Evolutionary conservation across 2,113 vertebrate genomes (phyloP).

Genomic region (Arenaria interpres): DNA sequence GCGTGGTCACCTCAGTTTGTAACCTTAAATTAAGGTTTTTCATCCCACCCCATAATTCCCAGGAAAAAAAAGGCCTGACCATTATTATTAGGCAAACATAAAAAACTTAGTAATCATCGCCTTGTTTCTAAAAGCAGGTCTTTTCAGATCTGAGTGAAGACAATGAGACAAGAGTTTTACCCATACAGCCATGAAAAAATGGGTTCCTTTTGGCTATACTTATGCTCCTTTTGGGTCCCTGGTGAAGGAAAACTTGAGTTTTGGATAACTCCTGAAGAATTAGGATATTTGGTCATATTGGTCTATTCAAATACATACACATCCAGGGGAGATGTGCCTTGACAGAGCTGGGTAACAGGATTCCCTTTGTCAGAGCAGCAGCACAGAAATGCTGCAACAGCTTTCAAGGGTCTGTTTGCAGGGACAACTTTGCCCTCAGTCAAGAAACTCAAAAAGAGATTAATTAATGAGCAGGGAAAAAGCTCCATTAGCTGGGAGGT

Average conservation of each 20-base stretch:
- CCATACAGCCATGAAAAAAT: not conserved
- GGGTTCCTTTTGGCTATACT: not conserved
- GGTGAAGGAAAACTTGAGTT: not conserved
- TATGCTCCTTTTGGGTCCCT: not conserved
- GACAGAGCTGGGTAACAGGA: not conserved
- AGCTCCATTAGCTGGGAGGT: not conserved
- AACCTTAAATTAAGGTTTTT: not conserved
- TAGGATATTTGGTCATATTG: not conserved
- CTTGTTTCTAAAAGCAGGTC: not conserved
- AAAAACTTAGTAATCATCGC: not conserved
- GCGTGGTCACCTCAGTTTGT: not conserved
- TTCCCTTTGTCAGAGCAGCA: not conserved
- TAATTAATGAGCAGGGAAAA: not conserved
- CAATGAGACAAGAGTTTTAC: not conserved
- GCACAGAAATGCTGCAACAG: not conserved
- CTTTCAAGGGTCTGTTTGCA: not conserved
- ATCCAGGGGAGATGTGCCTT: not conserved
- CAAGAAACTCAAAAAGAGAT: not conserved
- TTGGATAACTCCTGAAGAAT: not conserved
- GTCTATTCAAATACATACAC: not conserved
- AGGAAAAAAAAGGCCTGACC: not conserved
- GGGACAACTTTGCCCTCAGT: not conserved
- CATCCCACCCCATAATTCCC: not conserved
- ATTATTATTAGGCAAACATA: not conserved
- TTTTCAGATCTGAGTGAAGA: not conserved